A percentile compares a stretch with the other conserved stretches of the same genome.
Conservation (phyloP, 2,113 vertebrate genomes). For the Piliocolobus tephrosceles region DNA sequence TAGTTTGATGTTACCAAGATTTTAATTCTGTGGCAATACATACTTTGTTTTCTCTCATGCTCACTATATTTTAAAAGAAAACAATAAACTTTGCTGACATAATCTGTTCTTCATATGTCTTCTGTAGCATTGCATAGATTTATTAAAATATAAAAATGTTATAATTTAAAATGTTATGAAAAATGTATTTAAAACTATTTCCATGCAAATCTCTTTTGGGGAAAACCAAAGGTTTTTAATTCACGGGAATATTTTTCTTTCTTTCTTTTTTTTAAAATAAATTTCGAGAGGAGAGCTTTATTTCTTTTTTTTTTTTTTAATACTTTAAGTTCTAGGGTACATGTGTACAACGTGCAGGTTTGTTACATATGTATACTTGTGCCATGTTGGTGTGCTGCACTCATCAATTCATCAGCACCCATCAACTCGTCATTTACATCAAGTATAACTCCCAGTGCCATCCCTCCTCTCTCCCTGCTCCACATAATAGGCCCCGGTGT, state of each 20-base stretch:
- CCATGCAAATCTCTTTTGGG: background rate
- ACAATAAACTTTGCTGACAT: background rate
- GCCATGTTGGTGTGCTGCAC: too few species aligned
- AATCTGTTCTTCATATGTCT: background rate
- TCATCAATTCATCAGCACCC: too few species aligned
- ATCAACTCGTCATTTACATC: too few species aligned
- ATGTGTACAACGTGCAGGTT: too few species aligned
- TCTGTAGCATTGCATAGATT: background rate
- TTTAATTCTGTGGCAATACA: background rate
- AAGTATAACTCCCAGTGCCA: too few species aligned
- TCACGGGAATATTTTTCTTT: background rate
- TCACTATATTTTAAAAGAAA: slow-evolving; percentile 34
- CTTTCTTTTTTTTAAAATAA: too few species aligned
- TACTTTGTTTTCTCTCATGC: background rate
- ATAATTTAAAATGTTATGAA: background rate
- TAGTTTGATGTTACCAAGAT: background rate
- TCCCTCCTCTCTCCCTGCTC: too few species aligned
- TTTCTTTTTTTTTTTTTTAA: too few species aligned
- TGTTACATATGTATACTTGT: too few species aligned
- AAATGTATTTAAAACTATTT: background rate
- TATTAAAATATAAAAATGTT: background rate
- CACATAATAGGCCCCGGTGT: too few species aligned
- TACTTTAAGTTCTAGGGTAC: too few species aligned
- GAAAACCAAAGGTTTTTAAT: background rate
- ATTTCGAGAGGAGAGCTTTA: too few species aligned